Base-by-base conservation (phyloP, 2,797 vertebrate genomes). In the Neostethus bicornis region DNA sequence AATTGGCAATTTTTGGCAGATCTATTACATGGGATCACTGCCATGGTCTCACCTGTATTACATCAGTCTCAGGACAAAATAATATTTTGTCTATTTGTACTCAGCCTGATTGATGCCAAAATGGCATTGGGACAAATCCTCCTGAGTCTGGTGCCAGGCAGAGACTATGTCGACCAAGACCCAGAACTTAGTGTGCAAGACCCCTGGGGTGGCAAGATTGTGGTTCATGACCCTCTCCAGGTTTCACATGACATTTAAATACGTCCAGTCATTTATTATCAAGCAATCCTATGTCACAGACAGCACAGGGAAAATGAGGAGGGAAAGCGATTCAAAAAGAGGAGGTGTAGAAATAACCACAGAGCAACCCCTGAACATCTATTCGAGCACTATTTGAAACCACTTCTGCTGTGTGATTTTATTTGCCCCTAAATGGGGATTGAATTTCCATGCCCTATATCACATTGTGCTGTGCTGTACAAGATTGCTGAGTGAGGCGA, bases 401-500 rank as follows among this genome's bases (percentile, higher is more conserved):
- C 87, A 86, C 85, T 89, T 88, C 83, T 87, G 82, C 85, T 81
- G 79, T 80, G 76, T 88, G 89, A 89, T 90, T 92, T 90, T 89
- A 90, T 91, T 90, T 88, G 84, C 86, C 73, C 77, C 86, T 87
- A 89, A 89, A 88, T 83, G 85, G 83, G 85, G 91, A 92, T 92
- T 90, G 90, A 90, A 91, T 93, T 90, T 91, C 90, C 86, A 83
- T 77, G 84, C 87, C 81, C 82, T 78, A 81, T 87, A 90, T 92
- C 87, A 90, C 90, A 91, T 89, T 91, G 89, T 92, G 91, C 90
- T 91, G 89, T 50, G 90, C 80, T 89, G 84, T 91, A 88, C 88
- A 87, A 90, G 86, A 92, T 91, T 91, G 90, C 83, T 85, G 89
- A 88, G 87, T 61, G 84, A 83, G 74, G 77, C 73, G 51, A 71